Conservation (phyloP, 2,113 vertebrate genomes). For the Pardalotus punctatus region DNA sequence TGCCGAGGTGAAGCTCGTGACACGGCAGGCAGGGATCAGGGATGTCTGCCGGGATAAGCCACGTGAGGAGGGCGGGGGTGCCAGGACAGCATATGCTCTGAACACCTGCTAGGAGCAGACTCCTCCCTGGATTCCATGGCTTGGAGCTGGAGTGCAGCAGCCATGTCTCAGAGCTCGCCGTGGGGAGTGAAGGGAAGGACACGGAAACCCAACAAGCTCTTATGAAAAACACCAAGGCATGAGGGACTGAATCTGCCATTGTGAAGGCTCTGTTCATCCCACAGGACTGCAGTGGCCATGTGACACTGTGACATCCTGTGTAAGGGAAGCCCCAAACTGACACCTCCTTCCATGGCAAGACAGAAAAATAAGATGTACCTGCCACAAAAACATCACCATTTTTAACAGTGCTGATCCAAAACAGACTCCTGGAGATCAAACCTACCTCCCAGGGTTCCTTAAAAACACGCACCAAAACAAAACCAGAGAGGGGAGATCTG, state of each 20-base stretch:
- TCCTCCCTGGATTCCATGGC: background rate
- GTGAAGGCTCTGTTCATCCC: background rate
- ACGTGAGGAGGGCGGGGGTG: background rate
- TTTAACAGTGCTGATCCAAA: background rate
- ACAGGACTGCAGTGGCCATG: background rate
- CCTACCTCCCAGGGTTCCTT: background rate
- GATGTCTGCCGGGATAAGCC: background rate
- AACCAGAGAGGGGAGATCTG: background rate
- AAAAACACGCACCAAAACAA: conserved; percentile 47
- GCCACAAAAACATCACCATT: background rate
- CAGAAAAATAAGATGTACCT: background rate
- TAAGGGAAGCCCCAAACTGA: background rate
- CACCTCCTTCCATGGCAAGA: background rate
- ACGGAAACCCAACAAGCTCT: background rate
- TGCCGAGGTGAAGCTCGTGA: background rate
- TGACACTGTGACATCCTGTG: background rate
- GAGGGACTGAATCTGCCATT: background rate
- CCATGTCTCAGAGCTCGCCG: fast-evolving
- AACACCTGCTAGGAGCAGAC: conserved; percentile 17
- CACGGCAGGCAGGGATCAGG: background rate
- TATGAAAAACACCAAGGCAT: background rate
- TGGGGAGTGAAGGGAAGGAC: background rate
- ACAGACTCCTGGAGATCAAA: background rate
- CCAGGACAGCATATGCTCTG: background rate
- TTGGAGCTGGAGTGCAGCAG: background rate